Evolutionary conservation across 2,797 vertebrate genomes (phyloP).

Genomic region (Aselliscus stoliczkanus): DNA sequence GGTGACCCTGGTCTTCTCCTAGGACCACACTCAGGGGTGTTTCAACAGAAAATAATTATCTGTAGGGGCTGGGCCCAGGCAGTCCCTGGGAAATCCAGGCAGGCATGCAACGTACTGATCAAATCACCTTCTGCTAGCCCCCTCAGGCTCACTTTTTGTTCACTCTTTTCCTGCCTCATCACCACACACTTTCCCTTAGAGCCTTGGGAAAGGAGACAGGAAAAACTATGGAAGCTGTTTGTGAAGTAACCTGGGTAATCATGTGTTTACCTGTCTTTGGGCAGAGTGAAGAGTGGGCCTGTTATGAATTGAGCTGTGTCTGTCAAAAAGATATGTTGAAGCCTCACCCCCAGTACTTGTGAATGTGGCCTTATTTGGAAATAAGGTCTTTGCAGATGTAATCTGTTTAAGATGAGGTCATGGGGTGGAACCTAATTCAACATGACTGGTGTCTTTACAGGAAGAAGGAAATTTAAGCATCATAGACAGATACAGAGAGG

Average conservation of each 20-base stretch:
- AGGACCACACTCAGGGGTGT: no score
- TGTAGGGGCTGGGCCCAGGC: no score
- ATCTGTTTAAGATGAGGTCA: not conserved
- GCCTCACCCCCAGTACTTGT: not conserved
- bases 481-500: not conserved
- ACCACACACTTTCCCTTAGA: not conserved
- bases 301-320: not conserved
- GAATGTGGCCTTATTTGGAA: not conserved
- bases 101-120: no score
- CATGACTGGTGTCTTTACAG: not conserved
- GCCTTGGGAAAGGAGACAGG: not conserved
- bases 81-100: no score
- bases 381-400: not conserved
- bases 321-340: not conserved
- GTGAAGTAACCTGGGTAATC: not conserved
- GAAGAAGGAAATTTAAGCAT: not conserved
- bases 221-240: not conserved
- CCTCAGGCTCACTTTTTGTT: no score
- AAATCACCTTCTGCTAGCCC: no score
- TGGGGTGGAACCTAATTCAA: not conserved
- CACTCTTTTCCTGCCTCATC: no score
- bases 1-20: not conserved
- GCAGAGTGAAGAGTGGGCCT: not conserved
- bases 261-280: not conserved
- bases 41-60: no score